Percentiles rank a stretch among this genome's conserved stretches.
Evolutionary conservation across 2,888 invertebrate species (phyloP).

Genomic region (Zaprionus lineosus): DNA sequence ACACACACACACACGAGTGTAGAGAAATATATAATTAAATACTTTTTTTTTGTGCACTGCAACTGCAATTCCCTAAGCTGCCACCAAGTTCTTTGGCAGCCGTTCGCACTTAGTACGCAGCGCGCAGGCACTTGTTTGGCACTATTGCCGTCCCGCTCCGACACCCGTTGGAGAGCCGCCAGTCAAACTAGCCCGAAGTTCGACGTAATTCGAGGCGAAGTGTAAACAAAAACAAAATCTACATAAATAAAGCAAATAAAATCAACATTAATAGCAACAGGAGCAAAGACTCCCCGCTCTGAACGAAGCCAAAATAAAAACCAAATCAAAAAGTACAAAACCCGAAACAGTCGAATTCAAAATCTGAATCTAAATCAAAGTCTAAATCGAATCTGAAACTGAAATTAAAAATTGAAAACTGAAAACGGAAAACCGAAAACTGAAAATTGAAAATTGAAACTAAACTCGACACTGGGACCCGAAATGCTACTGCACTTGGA

Average conservation of each 20-base stretch:
- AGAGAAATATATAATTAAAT: neutral
- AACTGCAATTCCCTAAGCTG: too few species aligned
- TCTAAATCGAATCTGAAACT: too few species aligned
- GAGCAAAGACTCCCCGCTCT: too few species aligned
- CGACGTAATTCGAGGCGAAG: conserved; percentile 35
- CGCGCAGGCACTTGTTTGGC: conserved; percentile 24
- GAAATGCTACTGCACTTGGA: conserved; percentile 52
- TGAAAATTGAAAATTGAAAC: conserved; percentile 17
- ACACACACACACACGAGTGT: neutral
- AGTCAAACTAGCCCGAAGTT: conserved; percentile 51
- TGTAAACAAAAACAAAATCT: neutral
- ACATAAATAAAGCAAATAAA: conserved; percentile 22
- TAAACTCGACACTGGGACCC: conserved; percentile 4
- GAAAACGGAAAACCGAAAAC: conserved; percentile 8
- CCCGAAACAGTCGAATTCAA: too few species aligned
- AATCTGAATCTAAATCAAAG: too few species aligned
- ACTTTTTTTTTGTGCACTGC: neutral
- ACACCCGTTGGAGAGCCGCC: too few species aligned
- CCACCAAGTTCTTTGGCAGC: conserved; percentile 27
- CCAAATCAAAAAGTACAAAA: too few species aligned
- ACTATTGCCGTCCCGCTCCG: conserved; percentile 53
- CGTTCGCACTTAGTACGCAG: conserved; percentile 9
- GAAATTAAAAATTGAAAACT: neutral
- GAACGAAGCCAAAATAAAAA: too few species aligned
- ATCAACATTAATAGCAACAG: conserved; percentile 1